Evolutionary conservation across 2,113 vertebrate species (phyloP).

Genomic region (Morone saxatilis): DNA sequence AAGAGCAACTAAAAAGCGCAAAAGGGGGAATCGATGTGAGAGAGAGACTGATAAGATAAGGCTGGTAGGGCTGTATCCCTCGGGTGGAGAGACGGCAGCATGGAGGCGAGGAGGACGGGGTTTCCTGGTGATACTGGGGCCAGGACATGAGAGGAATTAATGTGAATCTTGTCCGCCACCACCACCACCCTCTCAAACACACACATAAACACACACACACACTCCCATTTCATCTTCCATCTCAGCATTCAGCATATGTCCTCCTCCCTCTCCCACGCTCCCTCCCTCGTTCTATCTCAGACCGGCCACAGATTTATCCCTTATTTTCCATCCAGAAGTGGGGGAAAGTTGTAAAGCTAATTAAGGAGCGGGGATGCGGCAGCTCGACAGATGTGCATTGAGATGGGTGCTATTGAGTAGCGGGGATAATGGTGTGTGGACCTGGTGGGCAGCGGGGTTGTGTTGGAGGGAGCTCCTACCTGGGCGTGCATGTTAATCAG

Average conservation of each 20-base stretch:
- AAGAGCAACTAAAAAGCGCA: conserved; percentile 29
- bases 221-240: conserved; percentile 44
- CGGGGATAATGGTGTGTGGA: conserved; percentile 77
- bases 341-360: conserved; percentile 76
- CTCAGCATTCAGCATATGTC: conserved; percentile 69
- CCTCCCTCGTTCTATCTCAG: conserved; percentile 25
- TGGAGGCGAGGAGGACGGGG: conserved; percentile 13
- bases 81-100: not conserved
- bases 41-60: conserved; percentile 46
- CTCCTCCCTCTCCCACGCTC: conserved; percentile 23
- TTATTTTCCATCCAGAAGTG: conserved; percentile 69
- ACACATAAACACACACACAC: conserved; percentile 43
- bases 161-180: conserved; percentile 19
- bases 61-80: conserved; percentile 20
- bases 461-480: conserved; percentile 77
- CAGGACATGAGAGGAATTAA: conserved; percentile 56
- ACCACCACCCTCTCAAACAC: not conserved
- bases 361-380: conserved; percentile 74
- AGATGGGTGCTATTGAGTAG: conserved; percentile 76
- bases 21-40: conserved; percentile 44
- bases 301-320: conserved; percentile 59
- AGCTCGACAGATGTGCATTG: conserved; percentile 76
- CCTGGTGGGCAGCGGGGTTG: conserved; percentile 70
- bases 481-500: conserved; percentile 82
- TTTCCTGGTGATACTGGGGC: conserved; percentile 50